phyloP scores from a whole-genome alignment of 2,113 vertebrate genomes.

The Anarhynchus alexandrinus region DNA sequence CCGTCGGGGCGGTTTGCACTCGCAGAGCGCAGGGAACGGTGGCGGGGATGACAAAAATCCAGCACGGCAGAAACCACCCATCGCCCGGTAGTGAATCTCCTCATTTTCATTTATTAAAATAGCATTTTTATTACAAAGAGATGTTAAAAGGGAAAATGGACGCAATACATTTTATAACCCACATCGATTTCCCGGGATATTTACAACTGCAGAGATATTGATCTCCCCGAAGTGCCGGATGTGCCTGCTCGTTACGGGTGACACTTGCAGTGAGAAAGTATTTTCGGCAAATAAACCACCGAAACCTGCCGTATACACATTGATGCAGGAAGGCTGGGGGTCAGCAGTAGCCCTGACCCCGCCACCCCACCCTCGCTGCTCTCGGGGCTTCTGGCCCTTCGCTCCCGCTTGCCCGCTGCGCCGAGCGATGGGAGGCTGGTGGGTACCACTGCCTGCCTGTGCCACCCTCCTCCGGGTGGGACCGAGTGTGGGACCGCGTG shows the following conservation, averaged over 20 bases:
- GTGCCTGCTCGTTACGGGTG: not conserved
- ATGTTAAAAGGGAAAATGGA: constrained; percentile 12
- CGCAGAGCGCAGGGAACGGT: accelerated
- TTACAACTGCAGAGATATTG: constrained; percentile 35
- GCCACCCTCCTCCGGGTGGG: too few species aligned
- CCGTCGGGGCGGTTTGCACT: accelerated
- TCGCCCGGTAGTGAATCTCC: not conserved
- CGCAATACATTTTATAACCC: not conserved
- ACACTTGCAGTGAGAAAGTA: not conserved
- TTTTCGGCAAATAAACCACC: constrained; percentile 10
- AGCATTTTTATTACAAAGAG: constrained; percentile 22
- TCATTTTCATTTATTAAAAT: constrained; percentile 7
- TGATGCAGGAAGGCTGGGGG: not conserved
- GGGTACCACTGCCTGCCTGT: too few species aligned
- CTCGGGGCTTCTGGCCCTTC: accelerated
- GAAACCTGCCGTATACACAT: not conserved
- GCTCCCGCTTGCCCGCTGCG: accelerated
- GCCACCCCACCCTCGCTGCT: not conserved
- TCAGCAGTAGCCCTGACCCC: accelerated
- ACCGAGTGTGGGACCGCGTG: not conserved
- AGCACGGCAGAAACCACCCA: accelerated
- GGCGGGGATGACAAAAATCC: not conserved
- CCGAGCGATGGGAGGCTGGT: accelerated
- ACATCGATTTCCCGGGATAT: constrained; percentile 20
- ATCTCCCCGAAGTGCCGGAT: constrained; percentile 35